Evolutionary conservation across 2,797 vertebrate species (phyloP).

Genomic region (Phrynocephalus forsythii): DNA sequence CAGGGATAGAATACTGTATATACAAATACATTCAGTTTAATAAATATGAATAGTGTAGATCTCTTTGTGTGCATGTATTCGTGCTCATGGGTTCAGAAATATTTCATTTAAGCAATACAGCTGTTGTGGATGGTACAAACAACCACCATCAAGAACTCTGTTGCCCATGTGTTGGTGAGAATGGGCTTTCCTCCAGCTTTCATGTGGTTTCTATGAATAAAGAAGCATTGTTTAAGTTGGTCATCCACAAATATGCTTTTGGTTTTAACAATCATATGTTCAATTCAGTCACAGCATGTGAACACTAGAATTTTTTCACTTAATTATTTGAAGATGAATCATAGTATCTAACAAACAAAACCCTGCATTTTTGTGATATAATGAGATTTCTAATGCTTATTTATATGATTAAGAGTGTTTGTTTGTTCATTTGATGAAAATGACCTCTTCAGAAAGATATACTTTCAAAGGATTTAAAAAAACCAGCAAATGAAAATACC

Average conservation of each 20-base stretch:
- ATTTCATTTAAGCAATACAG: background rate
- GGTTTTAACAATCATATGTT: rapidly evolving
- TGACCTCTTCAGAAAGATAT: background rate
- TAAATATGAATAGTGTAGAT: background rate
- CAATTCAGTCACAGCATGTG: background rate
- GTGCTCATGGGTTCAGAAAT: too few relatives aligned
- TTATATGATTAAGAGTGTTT: background rate
- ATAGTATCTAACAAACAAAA: background rate
- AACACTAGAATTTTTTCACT: background rate
- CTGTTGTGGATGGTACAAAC: background rate
- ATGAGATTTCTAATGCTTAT: background rate
- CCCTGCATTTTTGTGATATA: background rate
- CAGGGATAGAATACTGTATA: background rate
- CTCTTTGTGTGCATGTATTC: background rate
- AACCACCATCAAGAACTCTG: background rate
- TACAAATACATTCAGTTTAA: background rate
- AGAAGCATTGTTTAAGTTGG: background rate
- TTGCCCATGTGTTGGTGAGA: background rate
- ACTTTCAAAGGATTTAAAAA: slow-evolving; percentile 17
- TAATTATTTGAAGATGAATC: background rate
- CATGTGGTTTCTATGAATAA: background rate
- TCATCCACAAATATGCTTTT: background rate
- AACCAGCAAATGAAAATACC: background rate
- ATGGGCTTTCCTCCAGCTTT: background rate
- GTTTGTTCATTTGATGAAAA: background rate